Base-by-base conservation (phyloP, 1,140 invertebrate species). In the Sitobion miscanthi region DNA sequence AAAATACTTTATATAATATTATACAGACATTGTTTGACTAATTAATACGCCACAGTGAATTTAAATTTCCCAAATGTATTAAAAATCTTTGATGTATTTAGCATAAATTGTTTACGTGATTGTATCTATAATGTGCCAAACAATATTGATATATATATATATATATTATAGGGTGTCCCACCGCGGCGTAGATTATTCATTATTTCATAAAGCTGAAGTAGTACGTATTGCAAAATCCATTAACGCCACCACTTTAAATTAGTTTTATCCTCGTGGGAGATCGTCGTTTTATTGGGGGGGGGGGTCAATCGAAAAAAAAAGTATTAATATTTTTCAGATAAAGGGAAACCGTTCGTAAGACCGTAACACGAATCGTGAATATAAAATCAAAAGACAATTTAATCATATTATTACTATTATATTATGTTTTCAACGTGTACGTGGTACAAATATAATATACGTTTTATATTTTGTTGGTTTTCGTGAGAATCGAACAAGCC, bases 51-150 rank as follows among this genome's bases (percentile, higher is more conserved):
- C 5, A 77, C 14, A n/a, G 30, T 77, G 1, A n/a, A n/a, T n/a
- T 77, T 77, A 77, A 77, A 77, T 77, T 77, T n/a, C 62, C 62
- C 62, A 77, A 77, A 77, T 77, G 62, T 35, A 77, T 77, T 77
- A 77, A 69, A 69, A 77, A 14, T 77, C 62, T 54, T 54, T 77
- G 62, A n/a, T 77, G 62, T 77, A 20, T n/a, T 77, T 77, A 77
- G 30, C 62, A 77, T 77, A 77, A 77, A n/a, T 77, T n/a, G 14
- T 77, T 77, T 17, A n/a, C n/a, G 30, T n/a, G 62, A 35, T n/a
- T n/a, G n/a, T 77, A 77, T 77, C 62, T n/a, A 17, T 77, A 77
- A 77, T 77, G 14, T n/a, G 62, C 1, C n/a, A 77, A 77, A 77
- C 62, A 77, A 77, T 77, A n/a, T 77, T n/a, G 62, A 35, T 77